Base-by-base conservation (phyloP, 2,888 invertebrate genomes). In the Tinea semifulvella region DNA sequence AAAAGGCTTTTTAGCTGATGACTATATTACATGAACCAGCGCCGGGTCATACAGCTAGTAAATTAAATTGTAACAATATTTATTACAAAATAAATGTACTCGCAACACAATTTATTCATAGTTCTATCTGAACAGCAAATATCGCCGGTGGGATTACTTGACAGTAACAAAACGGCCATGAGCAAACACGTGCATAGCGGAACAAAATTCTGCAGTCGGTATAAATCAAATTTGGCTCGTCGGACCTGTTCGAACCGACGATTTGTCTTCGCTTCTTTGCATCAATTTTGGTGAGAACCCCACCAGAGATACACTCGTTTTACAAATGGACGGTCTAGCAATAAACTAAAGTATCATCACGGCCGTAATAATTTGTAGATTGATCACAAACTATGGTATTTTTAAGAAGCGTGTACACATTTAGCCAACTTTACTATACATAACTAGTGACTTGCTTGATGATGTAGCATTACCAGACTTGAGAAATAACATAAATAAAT, bases 231-330 rank as follows among this genome's bases (percentile, higher is more conserved):
- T 40, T 40, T 40, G 40, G 40, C 17, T 40, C 22, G 22, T 16
- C 10, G 40, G 22, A 40, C 40, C 22, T 40, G 22, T 20, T 40
- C 22, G 40, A 22, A 20, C 40, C 20, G n/a, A 22, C 40, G 11
- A 40, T 40, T 40, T 40, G 40, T 40, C 40, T 40, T 22, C 22
- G 22, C 40, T 22, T 13, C 40, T 40, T 40, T 40, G 40, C 40
- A 40, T 40, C 22, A 40, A 40, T 40, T 20, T 40, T 22, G 40
- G 20, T 40, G 40, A 40, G 40, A 40, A 40, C 40, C 38, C n/a
- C 38, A 38, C 38, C 18, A 14, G 13, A 40, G 14, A 40, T 40
- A 22, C 22, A 40, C 22, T 40, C 20, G 22, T 22, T 40, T 40
- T 22, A 40, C 20, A 40, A 40, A 36, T 36, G 36, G 36, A 36